Percentiles rank a stretch among this genome's conserved stretches.
phyloP scores from a whole-genome alignment of 2,113 vertebrate genomes.

The Myiagra hebetior region DNA sequence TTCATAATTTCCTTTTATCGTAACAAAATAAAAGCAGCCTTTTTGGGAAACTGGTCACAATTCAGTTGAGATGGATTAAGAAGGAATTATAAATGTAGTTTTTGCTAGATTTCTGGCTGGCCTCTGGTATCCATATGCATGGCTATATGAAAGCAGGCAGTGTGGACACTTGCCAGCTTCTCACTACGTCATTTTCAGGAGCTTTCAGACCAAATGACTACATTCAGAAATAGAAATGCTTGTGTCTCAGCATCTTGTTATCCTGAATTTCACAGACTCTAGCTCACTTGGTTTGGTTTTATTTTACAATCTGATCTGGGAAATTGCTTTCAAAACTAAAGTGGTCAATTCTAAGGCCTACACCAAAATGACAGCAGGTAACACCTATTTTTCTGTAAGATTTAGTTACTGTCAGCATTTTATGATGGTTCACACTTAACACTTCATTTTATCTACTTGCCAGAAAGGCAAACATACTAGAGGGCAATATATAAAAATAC shows the following conservation, averaged over 20 bases:
- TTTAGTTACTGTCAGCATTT: not conserved
- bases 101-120: not conserved
- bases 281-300: not conserved
- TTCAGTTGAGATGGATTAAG: not conserved
- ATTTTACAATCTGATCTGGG: not conserved
- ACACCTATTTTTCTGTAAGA: not conserved
- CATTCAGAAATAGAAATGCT: not conserved
- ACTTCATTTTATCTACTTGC: not conserved
- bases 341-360: not conserved
- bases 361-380: not conserved
- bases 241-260: not conserved
- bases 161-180: not conserved
- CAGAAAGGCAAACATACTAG: not conserved
- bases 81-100: not conserved
- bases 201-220: constrained; percentile 11
- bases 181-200: not conserved
- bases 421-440: not conserved
- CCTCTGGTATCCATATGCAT: not conserved
- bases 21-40: not conserved
- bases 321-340: not conserved
- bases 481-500: not conserved
- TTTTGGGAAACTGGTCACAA: not conserved
- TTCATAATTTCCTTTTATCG: not conserved
- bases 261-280: not conserved
- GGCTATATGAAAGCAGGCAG: not conserved